A percentile compares a stretch with the other conserved stretches of the same genome.
Evolutionary conservation across 2,797 vertebrate genomes (phyloP).

Genomic region (Labeo calbasu): DNA sequence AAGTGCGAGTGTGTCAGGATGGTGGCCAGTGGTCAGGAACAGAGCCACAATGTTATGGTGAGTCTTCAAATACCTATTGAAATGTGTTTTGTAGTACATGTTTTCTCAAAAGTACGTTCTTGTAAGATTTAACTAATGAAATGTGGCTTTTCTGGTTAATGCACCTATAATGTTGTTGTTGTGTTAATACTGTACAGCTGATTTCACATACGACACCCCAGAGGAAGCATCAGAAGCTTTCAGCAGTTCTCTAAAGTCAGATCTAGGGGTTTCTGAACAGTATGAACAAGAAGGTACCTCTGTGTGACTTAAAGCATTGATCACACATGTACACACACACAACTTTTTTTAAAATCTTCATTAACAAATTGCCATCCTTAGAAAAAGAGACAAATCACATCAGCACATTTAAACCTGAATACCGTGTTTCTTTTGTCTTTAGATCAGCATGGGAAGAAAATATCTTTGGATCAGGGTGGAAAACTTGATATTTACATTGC

Average conservation of each 20-base stretch:
- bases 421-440: not conserved
- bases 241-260: constrained; percentile 51
- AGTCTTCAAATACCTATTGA: constrained; percentile 6
- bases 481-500: constrained; percentile 79
- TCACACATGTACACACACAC: not conserved
- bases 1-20: constrained; percentile 71
- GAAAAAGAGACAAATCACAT: not conserved
- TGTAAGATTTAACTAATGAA: not conserved
- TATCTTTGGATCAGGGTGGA: constrained; percentile 64
- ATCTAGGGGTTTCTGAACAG: constrained; percentile 12
- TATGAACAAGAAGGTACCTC: constrained; percentile 26
- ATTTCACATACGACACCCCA: constrained; percentile 57
- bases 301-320: not conserved
- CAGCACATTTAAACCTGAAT: not conserved
- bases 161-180: not conserved
- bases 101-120: not conserved
- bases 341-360: not conserved
- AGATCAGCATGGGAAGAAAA: constrained; percentile 63
- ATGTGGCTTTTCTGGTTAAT: not conserved
- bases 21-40: constrained; percentile 73
- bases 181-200: constrained; percentile 47
- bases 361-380: not conserved
- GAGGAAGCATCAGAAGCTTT: constrained; percentile 58
- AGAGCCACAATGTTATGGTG: constrained; percentile 75
- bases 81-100: not conserved